Evolutionary conservation across 2,113 vertebrate genomes (phyloP), one percentile per base, ranked within the genome.

Genomic region (Electrona antarctica): DNA sequence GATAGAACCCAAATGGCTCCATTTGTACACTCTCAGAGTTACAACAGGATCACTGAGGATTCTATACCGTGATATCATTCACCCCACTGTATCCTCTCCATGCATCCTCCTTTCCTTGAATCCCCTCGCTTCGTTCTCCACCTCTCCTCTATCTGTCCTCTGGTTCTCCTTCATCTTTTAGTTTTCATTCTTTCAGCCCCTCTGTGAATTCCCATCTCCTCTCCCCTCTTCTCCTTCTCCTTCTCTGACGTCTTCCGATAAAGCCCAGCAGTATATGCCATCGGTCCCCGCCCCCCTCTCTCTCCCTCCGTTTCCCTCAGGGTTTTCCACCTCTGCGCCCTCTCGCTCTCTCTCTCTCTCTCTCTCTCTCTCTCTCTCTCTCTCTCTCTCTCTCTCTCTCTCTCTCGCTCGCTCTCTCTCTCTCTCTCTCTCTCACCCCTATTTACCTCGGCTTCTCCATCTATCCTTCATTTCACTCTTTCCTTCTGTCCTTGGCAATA

Each of bases 231-330:
- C 46, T 21, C 8, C 61, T 21, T n/a, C 46, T 49, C n/a, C 33
- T 64, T 33, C 15, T 59, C 59, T 72, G 29, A 64, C 57, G 64
- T 80, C 74, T 52, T 73, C 56, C 61, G 83, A 66, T 79, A 64
- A 73, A 4, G 46, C 47, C 11, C 54, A 71, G 68, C n/a, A n/a
- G n/a, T n/a, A n/a, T n/a, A n/a, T 73, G 60, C 67, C 48, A 74
- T 81, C 73, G 72, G 55, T 7, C 54, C 70, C 47, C 29, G 11
- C 41, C 59, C 33, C 4, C 33, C 59, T 54, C 60, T 13, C 57
- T 51, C 48, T 8, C 15, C 61, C 63, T 65, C 8, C 50, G 6
- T 49, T 67, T 60, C 62, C 50, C 58, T 6, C 64, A 66, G 55
- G 56, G 64, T 64, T 58, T 69, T 60, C 63, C 50, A 4, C 57